phyloP scores from a whole-genome alignment of 2,888 invertebrate species.

The Troides aeacus region DNA sequence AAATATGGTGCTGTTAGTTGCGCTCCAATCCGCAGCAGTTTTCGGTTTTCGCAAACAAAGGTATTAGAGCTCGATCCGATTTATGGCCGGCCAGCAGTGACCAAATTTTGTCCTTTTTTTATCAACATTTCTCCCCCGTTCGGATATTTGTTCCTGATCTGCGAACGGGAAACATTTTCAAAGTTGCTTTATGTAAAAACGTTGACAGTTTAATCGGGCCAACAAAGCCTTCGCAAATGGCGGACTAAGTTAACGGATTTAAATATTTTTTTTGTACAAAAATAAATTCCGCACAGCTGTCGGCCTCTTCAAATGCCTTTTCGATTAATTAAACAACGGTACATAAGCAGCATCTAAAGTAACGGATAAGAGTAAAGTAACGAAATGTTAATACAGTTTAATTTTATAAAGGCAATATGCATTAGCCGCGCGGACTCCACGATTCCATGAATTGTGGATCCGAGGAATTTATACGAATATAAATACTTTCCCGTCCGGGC shows the following conservation, averaged over 20 bases:
- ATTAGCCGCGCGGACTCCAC: slow-evolving; percentile 23
- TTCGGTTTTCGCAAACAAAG: slow-evolving; percentile 76
- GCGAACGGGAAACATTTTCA: slow-evolving; percentile 29
- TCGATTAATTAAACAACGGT: too few species aligned
- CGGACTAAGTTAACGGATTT: background rate
- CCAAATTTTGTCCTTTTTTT: slow-evolving; percentile 29
- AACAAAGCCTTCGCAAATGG: slow-evolving; percentile 16
- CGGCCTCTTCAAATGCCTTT: too few species aligned
- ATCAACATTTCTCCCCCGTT: slow-evolving; percentile 26
- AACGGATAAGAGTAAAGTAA: too few species aligned
- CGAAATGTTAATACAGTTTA: slow-evolving; percentile 4
- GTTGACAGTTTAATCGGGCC: slow-evolving; percentile 29
- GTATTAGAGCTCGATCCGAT: slow-evolving; percentile 69
- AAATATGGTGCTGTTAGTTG: slow-evolving; percentile 58
- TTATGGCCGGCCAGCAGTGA: slow-evolving; percentile 58
- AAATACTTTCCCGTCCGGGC: slow-evolving; percentile 53
- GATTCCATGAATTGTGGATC: slow-evolving; percentile 28
- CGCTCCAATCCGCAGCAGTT: slow-evolving; percentile 61
- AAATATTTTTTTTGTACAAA: slow-evolving; percentile 4
- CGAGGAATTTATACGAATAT: slow-evolving; percentile 28
- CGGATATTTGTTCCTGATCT: slow-evolving; percentile 29
- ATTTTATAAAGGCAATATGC: slow-evolving; percentile 27
- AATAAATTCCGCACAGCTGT: too few species aligned
- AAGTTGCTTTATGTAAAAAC: slow-evolving; percentile 27
- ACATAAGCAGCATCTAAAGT: too few species aligned